Evolutionary conservation across 1,140 invertebrate genomes (phyloP).

Genomic region (Ephestia elutella): DNA sequence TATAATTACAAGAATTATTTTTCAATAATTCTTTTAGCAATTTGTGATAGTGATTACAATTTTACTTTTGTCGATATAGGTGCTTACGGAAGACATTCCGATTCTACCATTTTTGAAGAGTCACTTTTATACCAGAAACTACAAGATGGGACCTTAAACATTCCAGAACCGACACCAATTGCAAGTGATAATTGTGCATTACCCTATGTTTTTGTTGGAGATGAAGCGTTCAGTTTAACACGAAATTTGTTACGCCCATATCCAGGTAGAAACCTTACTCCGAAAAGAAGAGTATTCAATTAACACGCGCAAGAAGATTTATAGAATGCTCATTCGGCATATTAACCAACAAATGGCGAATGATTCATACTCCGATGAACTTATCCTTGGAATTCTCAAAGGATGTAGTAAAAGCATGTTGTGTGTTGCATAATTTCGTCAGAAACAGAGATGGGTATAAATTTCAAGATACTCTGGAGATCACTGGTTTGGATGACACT

Average conservation of each 20-base stretch:
- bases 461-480: slow-evolving; percentile 37
- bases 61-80: slow-evolving; percentile 59
- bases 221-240: too few relatives aligned
- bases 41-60: slow-evolving; percentile 46
- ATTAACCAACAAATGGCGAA: slow-evolving; percentile 49
- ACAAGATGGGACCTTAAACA: slow-evolving; percentile 15
- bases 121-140: slow-evolving; percentile 17
- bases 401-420: slow-evolving; percentile 43
- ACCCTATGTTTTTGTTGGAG: too few relatives aligned
- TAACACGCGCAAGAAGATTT: slow-evolving; percentile 21
- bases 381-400: slow-evolving; percentile 36
- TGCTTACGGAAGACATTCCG: slow-evolving; percentile 33
- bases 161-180: too few relatives aligned
- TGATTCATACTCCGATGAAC: slow-evolving; percentile 50
- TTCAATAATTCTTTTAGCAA: too few relatives aligned
- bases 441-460: slow-evolving; percentile 40
- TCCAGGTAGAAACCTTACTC: slow-evolving; percentile 35
- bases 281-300: slow-evolving; percentile 39
- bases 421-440: slow-evolving; percentile 60
- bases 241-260: slow-evolving; percentile 37
- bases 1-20: too few relatives aligned
- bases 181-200: slow-evolving; percentile 14
- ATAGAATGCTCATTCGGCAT: slow-evolving; percentile 41
- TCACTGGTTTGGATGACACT: too few relatives aligned
- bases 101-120: slow-evolving; percentile 24